Percentiles rank a stretch among this genome's conserved stretches.
These are phyloP conservation scores for Drosophila mayaguana DNA, from an alignment of 2,888 invertebrate species.

Conservation along the genomic window DNA sequence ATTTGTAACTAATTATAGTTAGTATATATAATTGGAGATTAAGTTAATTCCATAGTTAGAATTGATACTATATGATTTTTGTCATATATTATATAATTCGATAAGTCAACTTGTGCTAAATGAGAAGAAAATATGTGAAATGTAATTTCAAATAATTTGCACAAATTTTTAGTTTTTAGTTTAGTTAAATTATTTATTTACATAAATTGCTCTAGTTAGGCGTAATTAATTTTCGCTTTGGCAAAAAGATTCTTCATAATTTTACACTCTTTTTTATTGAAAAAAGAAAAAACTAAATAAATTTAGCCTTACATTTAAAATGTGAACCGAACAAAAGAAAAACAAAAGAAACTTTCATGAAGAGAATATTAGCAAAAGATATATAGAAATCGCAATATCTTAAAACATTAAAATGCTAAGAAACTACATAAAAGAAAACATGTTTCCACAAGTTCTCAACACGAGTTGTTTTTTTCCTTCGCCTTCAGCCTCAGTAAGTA, in stretches of 20 bases:
- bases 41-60: constrained; percentile 68
- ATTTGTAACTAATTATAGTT: constrained; percentile 22
- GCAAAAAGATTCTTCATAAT: constrained; percentile 85
- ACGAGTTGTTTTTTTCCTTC: constrained; percentile 69
- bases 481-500: constrained; percentile 47
- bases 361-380: constrained; percentile 30
- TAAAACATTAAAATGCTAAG: constrained; percentile 62
- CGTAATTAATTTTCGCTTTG: constrained; percentile 70
- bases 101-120: constrained; percentile 32
- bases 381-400: constrained; percentile 29
- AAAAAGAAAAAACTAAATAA: constrained; percentile 19
- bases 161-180: constrained; percentile 64
- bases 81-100: constrained; percentile 18
- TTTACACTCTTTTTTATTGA: constrained; percentile 40
- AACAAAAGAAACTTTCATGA: constrained; percentile 36
- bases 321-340: constrained; percentile 49
- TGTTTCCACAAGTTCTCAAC: constrained; percentile 59
- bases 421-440: constrained; percentile 40
- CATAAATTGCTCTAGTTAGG: constrained; percentile 42
- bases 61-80: constrained; percentile 16
- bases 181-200: constrained; percentile 78
- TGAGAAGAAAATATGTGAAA: constrained; percentile 34
- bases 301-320: constrained; percentile 48
- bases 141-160: constrained; percentile 55
- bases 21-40: constrained; percentile 43